Conservation (phyloP, 2,888 invertebrate species). For the Platypus cylindrus region DNA sequence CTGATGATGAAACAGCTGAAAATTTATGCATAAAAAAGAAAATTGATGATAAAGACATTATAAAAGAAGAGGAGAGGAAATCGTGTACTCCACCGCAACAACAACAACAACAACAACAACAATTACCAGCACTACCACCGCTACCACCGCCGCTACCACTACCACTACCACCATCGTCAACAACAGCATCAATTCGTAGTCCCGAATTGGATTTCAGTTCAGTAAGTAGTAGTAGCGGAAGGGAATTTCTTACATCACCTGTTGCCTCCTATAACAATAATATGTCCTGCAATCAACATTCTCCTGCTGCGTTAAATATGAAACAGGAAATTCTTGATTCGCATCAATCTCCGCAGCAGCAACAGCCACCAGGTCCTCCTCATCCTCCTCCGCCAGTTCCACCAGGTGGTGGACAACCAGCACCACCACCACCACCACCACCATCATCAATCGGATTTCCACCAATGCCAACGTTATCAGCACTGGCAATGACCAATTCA, state of each 20-base stretch:
- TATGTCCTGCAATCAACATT: not conserved
- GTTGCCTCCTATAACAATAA: too few species aligned
- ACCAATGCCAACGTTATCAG: slow-evolving; percentile 59
- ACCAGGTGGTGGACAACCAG: not conserved
- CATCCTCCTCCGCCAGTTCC: too few species aligned
- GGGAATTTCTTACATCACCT: slow-evolving; percentile 34
- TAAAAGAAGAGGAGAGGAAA: slow-evolving; percentile 23
- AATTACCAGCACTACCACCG: slow-evolving; percentile 6
- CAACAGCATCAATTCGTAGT: slow-evolving; percentile 4
- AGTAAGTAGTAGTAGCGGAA: slow-evolving; percentile 25
- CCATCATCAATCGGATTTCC: slow-evolving; percentile 56
- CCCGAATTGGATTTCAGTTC: slow-evolving; percentile 33
- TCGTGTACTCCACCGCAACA: slow-evolving; percentile 18
- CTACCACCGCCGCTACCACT: slow-evolving; percentile 20
- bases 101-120: too few species aligned
- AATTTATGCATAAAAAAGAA: slow-evolving; percentile 48
- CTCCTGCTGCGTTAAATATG: slow-evolving; percentile 28
- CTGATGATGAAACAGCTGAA: slow-evolving; percentile 37
- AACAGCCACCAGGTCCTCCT: not conserved
- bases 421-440: not conserved
- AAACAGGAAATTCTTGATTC: slow-evolving; percentile 31
- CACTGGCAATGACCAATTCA: slow-evolving; percentile 68
- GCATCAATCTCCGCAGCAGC: too few species aligned
- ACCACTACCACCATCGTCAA: too few species aligned
- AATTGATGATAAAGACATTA: slow-evolving; percentile 20